A percentile compares a stretch with the other conserved stretches of the same genome.
Evolutionary conservation across 2,888 invertebrate genomes (phyloP).

Genomic region (Sminthurides aquaticus): DNA sequence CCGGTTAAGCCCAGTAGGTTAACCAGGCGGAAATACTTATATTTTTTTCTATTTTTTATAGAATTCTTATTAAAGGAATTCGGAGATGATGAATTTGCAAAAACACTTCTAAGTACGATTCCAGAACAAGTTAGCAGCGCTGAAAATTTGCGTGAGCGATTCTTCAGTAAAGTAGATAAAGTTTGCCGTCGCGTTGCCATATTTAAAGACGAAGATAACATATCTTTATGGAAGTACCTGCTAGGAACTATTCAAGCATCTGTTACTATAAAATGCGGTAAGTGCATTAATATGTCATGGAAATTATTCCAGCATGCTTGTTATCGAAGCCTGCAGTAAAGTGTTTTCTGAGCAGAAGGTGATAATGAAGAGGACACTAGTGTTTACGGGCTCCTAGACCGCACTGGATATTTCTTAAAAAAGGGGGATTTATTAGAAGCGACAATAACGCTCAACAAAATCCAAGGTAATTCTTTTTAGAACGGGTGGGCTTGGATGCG

Average conservation of each 20-base stretch:
- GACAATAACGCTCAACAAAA: constrained; percentile 29
- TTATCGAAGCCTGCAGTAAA: not conserved
- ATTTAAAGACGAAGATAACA: constrained; percentile 30
- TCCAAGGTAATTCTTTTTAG: constrained; percentile 23
- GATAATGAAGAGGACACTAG: constrained; percentile 15
- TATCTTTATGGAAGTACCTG: constrained; percentile 36
- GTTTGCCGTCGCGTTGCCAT: constrained; percentile 31
- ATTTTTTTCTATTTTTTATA: too few relatives aligned
- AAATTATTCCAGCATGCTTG: not conserved
- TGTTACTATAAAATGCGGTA: constrained; percentile 25
- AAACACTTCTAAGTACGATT: constrained; percentile 28
- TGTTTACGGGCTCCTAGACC: constrained; percentile 29
- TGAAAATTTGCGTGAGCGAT: constrained; percentile 30
- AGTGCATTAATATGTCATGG: too few relatives aligned
- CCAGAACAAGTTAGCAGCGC: constrained; percentile 32
- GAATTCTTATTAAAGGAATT: constrained; percentile 26
- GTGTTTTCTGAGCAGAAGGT: constrained; percentile 24
- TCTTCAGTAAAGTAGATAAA: constrained; percentile 33
- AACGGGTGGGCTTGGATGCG: too few relatives aligned
- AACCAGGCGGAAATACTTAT: too few relatives aligned
- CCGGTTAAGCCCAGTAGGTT: too few relatives aligned
- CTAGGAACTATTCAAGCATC: constrained; percentile 28
- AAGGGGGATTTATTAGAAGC: constrained; percentile 36
- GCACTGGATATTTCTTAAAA: constrained; percentile 29
- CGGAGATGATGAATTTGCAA: constrained; percentile 30